Percentiles rank a stretch among this genome's conserved stretches.
Evolutionary conservation across 92 coral and sea anemone genomes (phyloP).

Genomic region (Porites rus): DNA sequence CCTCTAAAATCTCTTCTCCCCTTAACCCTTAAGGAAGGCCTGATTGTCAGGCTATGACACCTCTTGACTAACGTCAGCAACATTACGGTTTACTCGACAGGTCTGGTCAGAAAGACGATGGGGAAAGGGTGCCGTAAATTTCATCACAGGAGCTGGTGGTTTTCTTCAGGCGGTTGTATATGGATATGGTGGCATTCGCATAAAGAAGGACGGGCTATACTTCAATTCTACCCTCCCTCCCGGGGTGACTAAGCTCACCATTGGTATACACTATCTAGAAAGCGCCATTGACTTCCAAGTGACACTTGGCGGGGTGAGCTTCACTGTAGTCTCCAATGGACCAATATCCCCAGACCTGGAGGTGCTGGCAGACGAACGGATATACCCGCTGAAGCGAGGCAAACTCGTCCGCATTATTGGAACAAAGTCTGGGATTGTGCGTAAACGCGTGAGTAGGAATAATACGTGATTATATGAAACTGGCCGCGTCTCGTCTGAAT

Average conservation of each 20-base stretch:
- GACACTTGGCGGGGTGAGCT: conserved; percentile 35
- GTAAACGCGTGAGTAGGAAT: conserved; percentile 49
- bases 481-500: background rate
- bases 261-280: conserved; percentile 76
- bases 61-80: background rate
- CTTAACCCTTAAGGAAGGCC: too few relatives aligned
- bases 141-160: conserved; percentile 91
- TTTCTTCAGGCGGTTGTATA: conserved; percentile 81
- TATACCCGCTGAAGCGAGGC: conserved; percentile 49
- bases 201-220: conserved; percentile 60
- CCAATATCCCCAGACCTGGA: conserved; percentile 79
- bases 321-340: conserved; percentile 48
- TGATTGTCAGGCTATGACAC: background rate
- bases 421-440: conserved; percentile 61
- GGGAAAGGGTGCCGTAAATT: conserved; percentile 80
- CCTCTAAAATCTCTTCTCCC: too few relatives aligned
- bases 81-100: conserved; percentile 16
- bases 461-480: background rate
- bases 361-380: conserved; percentile 31
- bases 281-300: conserved; percentile 64
- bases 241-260: conserved; percentile 52
- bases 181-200: conserved; percentile 86
- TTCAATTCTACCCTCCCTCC: conserved; percentile 83
- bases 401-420: conserved; percentile 40
- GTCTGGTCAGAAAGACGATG: conserved; percentile 83